phyloP scores from a whole-genome alignment of 2,888 invertebrate species.

The Drosophila siamana region DNA sequence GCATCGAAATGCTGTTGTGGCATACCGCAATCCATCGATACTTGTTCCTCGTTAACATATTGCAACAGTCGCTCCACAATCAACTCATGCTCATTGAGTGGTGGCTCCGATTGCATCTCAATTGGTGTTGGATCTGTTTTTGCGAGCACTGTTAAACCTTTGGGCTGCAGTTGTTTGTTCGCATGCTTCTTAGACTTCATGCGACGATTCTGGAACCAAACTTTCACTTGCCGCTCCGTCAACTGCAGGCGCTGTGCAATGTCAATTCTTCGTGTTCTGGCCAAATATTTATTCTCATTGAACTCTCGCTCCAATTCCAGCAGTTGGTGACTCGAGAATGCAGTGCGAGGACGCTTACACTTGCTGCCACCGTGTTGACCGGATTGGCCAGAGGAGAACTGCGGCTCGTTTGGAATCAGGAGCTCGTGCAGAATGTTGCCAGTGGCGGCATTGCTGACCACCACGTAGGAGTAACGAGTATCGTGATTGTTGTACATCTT shows the following conservation, averaged over 20 bases:
- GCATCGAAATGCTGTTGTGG: slow-evolving; percentile 4
- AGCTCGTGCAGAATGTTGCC: not conserved
- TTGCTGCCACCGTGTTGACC: slow-evolving; percentile 24
- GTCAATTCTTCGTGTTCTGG: slow-evolving; percentile 96
- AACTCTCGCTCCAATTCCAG: slow-evolving; percentile 98
- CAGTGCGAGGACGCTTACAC: slow-evolving; percentile 94
- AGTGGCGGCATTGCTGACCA: not conserved
- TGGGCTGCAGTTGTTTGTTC: slow-evolving; percentile 21
- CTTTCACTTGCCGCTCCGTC: slow-evolving; percentile 94
- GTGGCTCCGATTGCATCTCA: not conserved
- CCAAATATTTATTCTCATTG: slow-evolving; percentile 96
- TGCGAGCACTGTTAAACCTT: not conserved
- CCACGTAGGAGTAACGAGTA: not conserved
- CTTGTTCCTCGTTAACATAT: slow-evolving; percentile 31
- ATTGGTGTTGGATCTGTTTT: not conserved
- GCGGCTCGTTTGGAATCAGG: not conserved
- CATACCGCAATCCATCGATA: not conserved
- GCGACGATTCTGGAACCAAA: slow-evolving; percentile 93
- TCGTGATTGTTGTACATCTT: slow-evolving; percentile 38
- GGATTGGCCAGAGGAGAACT: not conserved
- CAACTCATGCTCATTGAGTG: slow-evolving; percentile 52
- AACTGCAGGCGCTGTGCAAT: slow-evolving; percentile 96
- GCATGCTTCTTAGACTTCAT: slow-evolving; percentile 90
- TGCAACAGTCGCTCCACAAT: slow-evolving; percentile 71
- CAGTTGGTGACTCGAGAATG: slow-evolving; percentile 97